A percentile compares a stretch with the other conserved stretches of the same genome.
These are phyloP conservation scores for Chelon auratus DNA, from an alignment of 2,797 vertebrate species.

Conservation along the genomic window DNA sequence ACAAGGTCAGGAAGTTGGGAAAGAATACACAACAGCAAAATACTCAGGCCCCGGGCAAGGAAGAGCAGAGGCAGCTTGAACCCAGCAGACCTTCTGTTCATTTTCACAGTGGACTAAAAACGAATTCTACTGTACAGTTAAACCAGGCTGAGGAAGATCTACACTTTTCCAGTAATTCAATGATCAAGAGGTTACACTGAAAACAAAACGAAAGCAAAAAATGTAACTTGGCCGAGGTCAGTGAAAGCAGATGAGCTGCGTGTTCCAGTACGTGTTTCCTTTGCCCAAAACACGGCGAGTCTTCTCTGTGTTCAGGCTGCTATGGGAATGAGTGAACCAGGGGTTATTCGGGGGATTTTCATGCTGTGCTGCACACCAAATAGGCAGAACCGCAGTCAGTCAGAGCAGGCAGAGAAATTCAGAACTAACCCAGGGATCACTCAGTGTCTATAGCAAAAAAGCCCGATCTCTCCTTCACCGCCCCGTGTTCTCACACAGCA, in stretches of 20 bases:
- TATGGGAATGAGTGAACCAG: slow-evolving; percentile 64
- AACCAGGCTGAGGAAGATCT: slow-evolving; percentile 22
- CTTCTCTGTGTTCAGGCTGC: slow-evolving; percentile 55
- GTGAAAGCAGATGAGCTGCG: slow-evolving; percentile 54
- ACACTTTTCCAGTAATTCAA: slow-evolving; percentile 39
- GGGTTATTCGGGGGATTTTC: slow-evolving; percentile 74
- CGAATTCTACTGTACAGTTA: slow-evolving; percentile 31
- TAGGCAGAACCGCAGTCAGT: slow-evolving; percentile 75
- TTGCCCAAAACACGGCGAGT: slow-evolving; percentile 47
- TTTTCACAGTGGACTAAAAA: slow-evolving; percentile 30
- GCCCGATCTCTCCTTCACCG: slow-evolving; percentile 54
- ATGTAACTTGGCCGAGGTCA: slow-evolving; percentile 60
- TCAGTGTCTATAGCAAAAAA: slow-evolving; percentile 52
- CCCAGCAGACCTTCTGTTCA: slow-evolving; percentile 66
- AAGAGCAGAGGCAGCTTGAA: slow-evolving; percentile 64
- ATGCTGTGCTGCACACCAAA: slow-evolving; percentile 79
- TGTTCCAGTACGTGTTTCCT: slow-evolving; percentile 56
- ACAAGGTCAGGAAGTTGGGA: slow-evolving; percentile 74
- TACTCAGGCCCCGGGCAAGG: slow-evolving; percentile 48
- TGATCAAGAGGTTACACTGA: slow-evolving; percentile 60
- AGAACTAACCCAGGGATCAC: slow-evolving; percentile 75
- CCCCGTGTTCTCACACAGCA: slow-evolving; percentile 64
- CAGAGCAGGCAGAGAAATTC: slow-evolving; percentile 69
- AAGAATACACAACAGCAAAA: slow-evolving; percentile 47
- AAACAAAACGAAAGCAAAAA: slow-evolving; percentile 56